A percentile compares a stretch with the other conserved stretches of the same genome.
These are phyloP conservation scores for Lithophane socia DNA, from an alignment of 2,888 invertebrate genomes.

Conservation along the genomic window DNA sequence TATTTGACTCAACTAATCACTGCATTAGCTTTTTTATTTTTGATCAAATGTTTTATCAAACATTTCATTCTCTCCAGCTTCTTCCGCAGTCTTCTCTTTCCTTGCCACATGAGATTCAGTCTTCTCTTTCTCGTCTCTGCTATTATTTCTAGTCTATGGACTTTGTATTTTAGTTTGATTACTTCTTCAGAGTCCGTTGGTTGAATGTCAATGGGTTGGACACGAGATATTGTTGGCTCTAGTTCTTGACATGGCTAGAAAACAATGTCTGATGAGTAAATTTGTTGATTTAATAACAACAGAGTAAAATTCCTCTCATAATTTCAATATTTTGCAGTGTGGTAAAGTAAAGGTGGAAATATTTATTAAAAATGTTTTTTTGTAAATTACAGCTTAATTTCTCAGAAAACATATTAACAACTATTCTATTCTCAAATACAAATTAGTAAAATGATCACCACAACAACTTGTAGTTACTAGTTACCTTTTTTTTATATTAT, in stretches of 20 bases:
- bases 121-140: conserved; percentile 78
- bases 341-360: no score
- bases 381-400: no score
- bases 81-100: conserved; percentile 73
- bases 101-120: conserved; percentile 79
- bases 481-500: no score
- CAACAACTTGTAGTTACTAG: no score
- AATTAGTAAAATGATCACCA: no score
- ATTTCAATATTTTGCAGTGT: no score
- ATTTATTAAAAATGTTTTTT: no score
- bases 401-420: no score
- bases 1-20: conserved; percentile 20
- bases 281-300: background rate
- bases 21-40: conserved; percentile 67
- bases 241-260: conserved; percentile 80
- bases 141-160: conserved; percentile 78
- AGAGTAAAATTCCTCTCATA: background rate
- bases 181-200: conserved; percentile 80
- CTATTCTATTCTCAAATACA: no score
- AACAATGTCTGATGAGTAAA: background rate
- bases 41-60: conserved; percentile 80
- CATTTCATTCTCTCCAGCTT: conserved; percentile 78
- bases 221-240: conserved; percentile 76
- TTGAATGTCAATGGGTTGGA: conserved; percentile 73
- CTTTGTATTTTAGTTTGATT: conserved; percentile 78